These are phyloP conservation scores for Yponomeuta cagnagella DNA, from an alignment of 2,888 invertebrate genomes.

Conservation along the genomic window DNA sequence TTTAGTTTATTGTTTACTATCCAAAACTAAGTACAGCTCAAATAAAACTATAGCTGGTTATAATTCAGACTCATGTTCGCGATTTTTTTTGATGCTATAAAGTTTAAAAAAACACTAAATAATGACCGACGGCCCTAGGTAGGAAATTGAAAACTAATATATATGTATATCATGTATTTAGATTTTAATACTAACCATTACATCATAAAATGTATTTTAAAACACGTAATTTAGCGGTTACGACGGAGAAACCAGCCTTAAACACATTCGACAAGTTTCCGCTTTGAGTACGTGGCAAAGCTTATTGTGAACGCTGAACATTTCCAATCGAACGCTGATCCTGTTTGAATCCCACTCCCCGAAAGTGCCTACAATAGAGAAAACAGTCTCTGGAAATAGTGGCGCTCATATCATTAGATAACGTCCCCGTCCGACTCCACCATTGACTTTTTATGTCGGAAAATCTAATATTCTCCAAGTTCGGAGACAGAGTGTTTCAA, in stretches of 20 bases:
- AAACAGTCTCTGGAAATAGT: not conserved
- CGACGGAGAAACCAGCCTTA: not conserved
- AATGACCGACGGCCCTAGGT: too few species aligned
- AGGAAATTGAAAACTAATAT: too few species aligned
- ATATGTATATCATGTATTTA: too few species aligned
- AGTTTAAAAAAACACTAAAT: too few species aligned
- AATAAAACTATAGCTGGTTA: too few species aligned
- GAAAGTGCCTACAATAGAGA: not conserved
- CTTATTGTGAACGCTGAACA: slow-evolving; percentile 6
- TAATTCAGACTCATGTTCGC: too few species aligned
- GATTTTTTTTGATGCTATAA: too few species aligned
- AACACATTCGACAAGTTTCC: slow-evolving; percentile 11
- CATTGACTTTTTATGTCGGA: slow-evolving; percentile 11
- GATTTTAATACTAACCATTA: too few species aligned
- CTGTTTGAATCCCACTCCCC: not conserved
- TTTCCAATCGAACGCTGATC: not conserved
- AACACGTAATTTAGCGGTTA: too few species aligned
- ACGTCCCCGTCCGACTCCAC: slow-evolving; percentile 6
- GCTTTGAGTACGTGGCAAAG: slow-evolving; percentile 4
- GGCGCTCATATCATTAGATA: slow-evolving; percentile 2
- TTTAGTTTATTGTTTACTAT: too few species aligned
- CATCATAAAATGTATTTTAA: too few species aligned
- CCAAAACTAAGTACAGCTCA: too few species aligned
- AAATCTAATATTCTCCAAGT: slow-evolving; percentile 13
- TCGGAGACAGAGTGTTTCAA: slow-evolving; percentile 9